Percentiles rank a stretch among this genome's conserved stretches.
phyloP scores from a whole-genome alignment of 2,888 invertebrate genomes.

The Leptopilina syphax region DNA sequence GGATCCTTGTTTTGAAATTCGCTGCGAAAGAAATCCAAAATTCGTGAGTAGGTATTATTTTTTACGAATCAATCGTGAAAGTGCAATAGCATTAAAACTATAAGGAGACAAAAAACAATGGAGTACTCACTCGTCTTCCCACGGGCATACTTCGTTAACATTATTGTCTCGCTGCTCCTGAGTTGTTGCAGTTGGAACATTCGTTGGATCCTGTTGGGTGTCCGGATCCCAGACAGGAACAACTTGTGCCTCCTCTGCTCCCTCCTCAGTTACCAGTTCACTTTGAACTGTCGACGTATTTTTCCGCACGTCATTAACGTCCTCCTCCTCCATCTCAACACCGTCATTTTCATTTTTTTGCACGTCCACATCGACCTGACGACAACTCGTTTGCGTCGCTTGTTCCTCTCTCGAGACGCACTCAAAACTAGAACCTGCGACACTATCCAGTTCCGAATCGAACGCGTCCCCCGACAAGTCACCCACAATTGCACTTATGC shows the following conservation, averaged over 20 bases:
- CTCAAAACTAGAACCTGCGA: slow-evolving; percentile 35
- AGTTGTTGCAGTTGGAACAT: slow-evolving; percentile 59
- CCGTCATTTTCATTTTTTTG: slow-evolving; percentile 52
- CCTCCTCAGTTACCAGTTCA: slow-evolving; percentile 80
- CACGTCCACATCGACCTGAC: slow-evolving; percentile 37
- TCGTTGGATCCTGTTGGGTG: slow-evolving; percentile 63
- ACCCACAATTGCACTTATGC: slow-evolving; percentile 85
- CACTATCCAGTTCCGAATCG: slow-evolving; percentile 39
- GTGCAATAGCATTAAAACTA: background rate
- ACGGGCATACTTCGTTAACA: slow-evolving; percentile 93
- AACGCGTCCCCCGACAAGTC: slow-evolving; percentile 73
- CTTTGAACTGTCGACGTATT: slow-evolving; percentile 79
- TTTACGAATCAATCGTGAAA: too few relatives aligned
- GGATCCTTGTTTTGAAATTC: too few relatives aligned
- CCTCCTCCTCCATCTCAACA: slow-evolving; percentile 49
- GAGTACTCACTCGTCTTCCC: slow-evolving; percentile 95
- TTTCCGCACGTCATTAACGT: slow-evolving; percentile 69
- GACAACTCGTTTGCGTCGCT: slow-evolving; percentile 44
- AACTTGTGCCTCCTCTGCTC: slow-evolving; percentile 80
- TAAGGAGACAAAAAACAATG: slow-evolving; percentile 22
- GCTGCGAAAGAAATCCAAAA: too few relatives aligned
- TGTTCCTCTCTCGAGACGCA: slow-evolving; percentile 40
- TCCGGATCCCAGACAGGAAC: slow-evolving; percentile 75
- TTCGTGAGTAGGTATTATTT: too few relatives aligned
- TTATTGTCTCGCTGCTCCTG: slow-evolving; percentile 78